A percentile compares a stretch with the other conserved stretches of the same genome.
These are phyloP conservation scores for Acrocephalus kingi DNA, from an alignment of 2,113 vertebrate genomes.

Conservation along the genomic window DNA sequence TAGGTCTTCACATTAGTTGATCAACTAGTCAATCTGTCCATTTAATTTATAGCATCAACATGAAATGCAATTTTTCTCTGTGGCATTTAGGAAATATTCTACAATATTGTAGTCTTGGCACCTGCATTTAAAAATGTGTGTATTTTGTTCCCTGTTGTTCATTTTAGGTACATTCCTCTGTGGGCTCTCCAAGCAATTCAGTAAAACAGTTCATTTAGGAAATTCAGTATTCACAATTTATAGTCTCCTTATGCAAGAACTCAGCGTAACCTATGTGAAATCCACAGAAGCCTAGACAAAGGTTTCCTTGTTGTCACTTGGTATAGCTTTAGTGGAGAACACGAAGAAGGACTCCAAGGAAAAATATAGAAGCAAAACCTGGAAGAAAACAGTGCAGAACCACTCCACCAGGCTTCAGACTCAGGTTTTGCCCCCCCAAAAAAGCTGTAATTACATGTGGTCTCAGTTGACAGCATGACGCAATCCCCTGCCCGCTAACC, in stretches of 20 bases:
- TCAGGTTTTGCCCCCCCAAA: background rate
- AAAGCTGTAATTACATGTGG: background rate
- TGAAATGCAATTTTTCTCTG: background rate
- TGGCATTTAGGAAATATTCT: background rate
- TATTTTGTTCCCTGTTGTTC: background rate
- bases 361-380: background rate
- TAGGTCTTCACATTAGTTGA: background rate
- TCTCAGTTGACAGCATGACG: background rate
- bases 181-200: background rate
- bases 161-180: background rate
- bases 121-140: background rate
- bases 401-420: background rate
- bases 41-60: background rate
- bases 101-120: background rate
- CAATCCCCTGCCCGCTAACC: too few species aligned
- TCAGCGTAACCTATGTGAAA: background rate
- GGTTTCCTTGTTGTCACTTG: conserved; percentile 14
- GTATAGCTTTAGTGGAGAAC: background rate
- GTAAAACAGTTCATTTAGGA: background rate
- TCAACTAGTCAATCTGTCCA: background rate
- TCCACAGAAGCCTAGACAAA: background rate
- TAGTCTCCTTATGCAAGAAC: background rate
- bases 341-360: background rate
- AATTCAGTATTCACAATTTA: background rate
- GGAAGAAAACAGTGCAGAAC: background rate